Conservation (phyloP, 2,888 invertebrate species). For the Acrobeloides nanus region DNA sequence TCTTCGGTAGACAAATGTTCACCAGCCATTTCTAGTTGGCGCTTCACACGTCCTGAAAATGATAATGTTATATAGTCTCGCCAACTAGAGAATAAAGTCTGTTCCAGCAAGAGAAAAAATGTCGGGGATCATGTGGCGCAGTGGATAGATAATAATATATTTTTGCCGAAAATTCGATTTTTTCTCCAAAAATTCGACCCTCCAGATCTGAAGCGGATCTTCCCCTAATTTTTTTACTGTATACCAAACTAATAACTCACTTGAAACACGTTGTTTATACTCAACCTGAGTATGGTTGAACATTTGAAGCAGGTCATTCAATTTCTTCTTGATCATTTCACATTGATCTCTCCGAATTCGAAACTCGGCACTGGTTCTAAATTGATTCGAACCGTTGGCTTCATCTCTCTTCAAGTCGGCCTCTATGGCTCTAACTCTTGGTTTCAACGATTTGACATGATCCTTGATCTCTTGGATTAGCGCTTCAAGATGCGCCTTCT, state of each 20-base stretch:
- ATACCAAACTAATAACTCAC: slow-evolving; percentile 18
- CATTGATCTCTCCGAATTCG: slow-evolving; percentile 43
- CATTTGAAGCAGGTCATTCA: slow-evolving; percentile 34
- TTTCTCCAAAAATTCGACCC: too few species aligned
- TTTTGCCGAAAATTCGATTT: too few species aligned
- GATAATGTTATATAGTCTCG: slow-evolving; percentile 1
- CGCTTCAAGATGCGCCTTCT: slow-evolving; percentile 39
- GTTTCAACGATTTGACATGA: slow-evolving; percentile 17
- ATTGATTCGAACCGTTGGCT: slow-evolving; percentile 5
- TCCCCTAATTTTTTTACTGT: not conserved
- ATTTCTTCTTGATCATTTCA: slow-evolving; percentile 35
- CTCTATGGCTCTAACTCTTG: slow-evolving; percentile 23
- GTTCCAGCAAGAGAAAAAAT: too few species aligned
- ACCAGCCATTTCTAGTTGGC: slow-evolving; percentile 45
- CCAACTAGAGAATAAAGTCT: too few species aligned
- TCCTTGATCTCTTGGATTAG: slow-evolving; percentile 35
- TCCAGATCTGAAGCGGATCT: not conserved
- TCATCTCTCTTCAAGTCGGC: slow-evolving; percentile 19
- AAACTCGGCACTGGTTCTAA: slow-evolving; percentile 20
- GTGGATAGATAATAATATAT: not conserved
- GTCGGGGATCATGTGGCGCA: not conserved
- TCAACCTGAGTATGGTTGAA: slow-evolving; percentile 47
- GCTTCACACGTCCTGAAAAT: slow-evolving; percentile 40
- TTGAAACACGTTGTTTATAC: slow-evolving; percentile 46
- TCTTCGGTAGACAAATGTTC: slow-evolving; percentile 35